phyloP scores from a whole-genome alignment of 2,888 invertebrate genomes.

The Dasysyrphus albostriatus region DNA sequence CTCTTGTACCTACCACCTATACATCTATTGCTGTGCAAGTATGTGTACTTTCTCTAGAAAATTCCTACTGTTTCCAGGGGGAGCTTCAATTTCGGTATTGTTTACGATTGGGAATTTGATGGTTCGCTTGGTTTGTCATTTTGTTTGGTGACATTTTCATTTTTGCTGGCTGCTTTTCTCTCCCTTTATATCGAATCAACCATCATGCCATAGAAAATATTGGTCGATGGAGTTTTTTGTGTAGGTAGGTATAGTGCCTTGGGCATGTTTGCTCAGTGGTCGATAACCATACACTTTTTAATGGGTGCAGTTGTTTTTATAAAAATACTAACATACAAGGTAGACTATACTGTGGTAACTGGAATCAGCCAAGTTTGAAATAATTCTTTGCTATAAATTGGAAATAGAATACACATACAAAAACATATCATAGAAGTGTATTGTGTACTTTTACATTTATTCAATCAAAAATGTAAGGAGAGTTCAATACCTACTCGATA shows the following conservation, averaged over 20 bases:
- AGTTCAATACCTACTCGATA: too few relatives aligned
- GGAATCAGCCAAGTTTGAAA: constrained; percentile 16
- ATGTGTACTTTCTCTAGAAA: constrained; percentile 10
- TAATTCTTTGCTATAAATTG: background rate
- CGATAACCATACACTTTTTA: constrained; percentile 61
- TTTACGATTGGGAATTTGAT: constrained; percentile 66
- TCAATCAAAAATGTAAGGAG: too few relatives aligned
- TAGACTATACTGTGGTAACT: background rate
- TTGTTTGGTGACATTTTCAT: constrained; percentile 69
- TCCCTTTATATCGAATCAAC: background rate
- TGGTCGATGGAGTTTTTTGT: constrained; percentile 28
- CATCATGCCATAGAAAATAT: background rate
- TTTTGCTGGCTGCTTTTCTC: constrained; percentile 40
- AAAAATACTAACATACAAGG: background rate
- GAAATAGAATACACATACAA: background rate
- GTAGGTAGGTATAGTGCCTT: constrained; percentile 32
- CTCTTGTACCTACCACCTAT: background rate
- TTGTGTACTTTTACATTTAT: too few relatives aligned
- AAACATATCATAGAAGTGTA: too few relatives aligned
- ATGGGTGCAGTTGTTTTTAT: constrained; percentile 57
- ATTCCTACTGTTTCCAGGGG: constrained; percentile 26
- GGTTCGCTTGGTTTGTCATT: constrained; percentile 61
- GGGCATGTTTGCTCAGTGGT: constrained; percentile 66
- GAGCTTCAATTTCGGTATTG: constrained; percentile 68
- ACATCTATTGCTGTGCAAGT: background rate